A percentile compares a stretch with the other conserved stretches of the same genome.
These are phyloP conservation scores for Cryptus armator DNA, from an alignment of 2,888 invertebrate species.

Conservation along the genomic window DNA sequence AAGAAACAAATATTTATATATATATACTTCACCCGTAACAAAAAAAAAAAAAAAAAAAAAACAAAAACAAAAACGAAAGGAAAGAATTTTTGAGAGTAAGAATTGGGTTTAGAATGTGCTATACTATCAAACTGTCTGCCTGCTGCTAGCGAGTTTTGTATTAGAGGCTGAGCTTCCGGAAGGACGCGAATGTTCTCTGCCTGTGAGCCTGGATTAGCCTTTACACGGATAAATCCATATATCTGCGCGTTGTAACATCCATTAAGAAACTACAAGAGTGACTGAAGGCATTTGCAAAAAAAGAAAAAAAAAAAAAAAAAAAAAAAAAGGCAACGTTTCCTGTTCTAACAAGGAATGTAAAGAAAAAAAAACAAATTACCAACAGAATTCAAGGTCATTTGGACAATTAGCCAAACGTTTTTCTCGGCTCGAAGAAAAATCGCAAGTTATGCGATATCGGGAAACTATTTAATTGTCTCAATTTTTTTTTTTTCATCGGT, in stretches of 20 bases:
- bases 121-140: slow-evolving; percentile 78
- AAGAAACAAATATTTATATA: slow-evolving; percentile 35
- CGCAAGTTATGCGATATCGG: background rate
- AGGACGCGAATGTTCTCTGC: slow-evolving; percentile 70
- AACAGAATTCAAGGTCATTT: background rate
- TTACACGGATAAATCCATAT: slow-evolving; percentile 52
- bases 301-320: background rate
- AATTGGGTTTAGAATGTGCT: slow-evolving; percentile 70
- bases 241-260: slow-evolving; percentile 32
- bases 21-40: slow-evolving; percentile 32
- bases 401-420: background rate
- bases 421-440: background rate
- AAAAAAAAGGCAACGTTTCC: slow-evolving; percentile 1
- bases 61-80: slow-evolving; percentile 44
- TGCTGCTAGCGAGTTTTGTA: slow-evolving; percentile 74
- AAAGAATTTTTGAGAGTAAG: slow-evolving; percentile 49
- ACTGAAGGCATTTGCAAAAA: background rate
- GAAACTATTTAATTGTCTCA: background rate
- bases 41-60: slow-evolving; percentile 49
- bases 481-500: background rate
- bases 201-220: slow-evolving; percentile 54
- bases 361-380: background rate
- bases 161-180: slow-evolving; percentile 69
- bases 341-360: slow-evolving; percentile 41
- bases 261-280: slow-evolving; percentile 1